Evolutionary conservation across 1,140 invertebrate species (phyloP).

Genomic region (Heliconius congener): DNA sequence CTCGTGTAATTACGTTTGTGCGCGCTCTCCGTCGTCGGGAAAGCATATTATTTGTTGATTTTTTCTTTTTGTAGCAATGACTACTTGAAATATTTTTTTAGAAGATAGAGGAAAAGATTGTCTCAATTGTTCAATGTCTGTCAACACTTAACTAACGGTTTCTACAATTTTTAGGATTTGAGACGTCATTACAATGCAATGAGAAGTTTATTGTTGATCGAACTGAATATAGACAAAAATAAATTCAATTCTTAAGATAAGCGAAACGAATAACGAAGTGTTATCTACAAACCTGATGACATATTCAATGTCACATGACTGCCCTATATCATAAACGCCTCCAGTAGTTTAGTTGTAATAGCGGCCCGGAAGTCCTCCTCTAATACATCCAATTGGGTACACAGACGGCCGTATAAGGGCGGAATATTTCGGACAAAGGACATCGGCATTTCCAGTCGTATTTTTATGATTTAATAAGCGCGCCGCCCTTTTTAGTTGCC

Average conservation of each 20-base stretch:
- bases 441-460: constrained; percentile 15
- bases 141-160: too few relatives aligned
- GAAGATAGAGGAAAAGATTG: too few relatives aligned
- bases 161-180: too few relatives aligned
- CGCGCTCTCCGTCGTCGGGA: background rate
- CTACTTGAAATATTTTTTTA: too few relatives aligned
- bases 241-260: background rate
- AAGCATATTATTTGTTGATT: too few relatives aligned
- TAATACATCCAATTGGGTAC: constrained; percentile 39
- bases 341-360: constrained; percentile 31
- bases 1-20: constrained; percentile 17
- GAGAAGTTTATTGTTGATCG: too few relatives aligned
- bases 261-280: background rate
- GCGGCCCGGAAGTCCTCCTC: constrained; percentile 34
- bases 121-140: too few relatives aligned
- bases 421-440: constrained; percentile 40
- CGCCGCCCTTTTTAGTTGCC: background rate
- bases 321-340: constrained; percentile 31
- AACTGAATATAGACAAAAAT: background rate
- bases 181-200: too few relatives aligned
- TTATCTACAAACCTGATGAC: background rate
- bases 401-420: constrained; percentile 32
- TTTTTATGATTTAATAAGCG: constrained; percentile 27
- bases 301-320: background rate
- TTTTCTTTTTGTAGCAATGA: too few relatives aligned